Evolutionary conservation across 2,888 invertebrate species (phyloP).

Genomic region (Notodonta ziczac): DNA sequence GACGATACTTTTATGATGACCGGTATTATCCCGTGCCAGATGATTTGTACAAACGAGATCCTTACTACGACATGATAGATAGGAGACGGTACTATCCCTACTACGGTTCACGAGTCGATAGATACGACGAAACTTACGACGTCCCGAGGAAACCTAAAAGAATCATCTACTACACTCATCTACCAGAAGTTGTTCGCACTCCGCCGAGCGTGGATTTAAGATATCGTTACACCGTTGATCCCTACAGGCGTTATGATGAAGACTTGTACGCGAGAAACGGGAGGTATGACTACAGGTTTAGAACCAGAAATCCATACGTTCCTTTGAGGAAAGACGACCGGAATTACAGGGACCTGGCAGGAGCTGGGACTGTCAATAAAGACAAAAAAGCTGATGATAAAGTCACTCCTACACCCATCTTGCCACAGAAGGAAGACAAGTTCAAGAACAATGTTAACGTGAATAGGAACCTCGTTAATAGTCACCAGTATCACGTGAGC

Average conservation of each 20-base stretch:
- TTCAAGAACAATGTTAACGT: constrained; percentile 49
- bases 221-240: constrained; percentile 78
- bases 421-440: constrained; percentile 74
- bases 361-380: constrained; percentile 68
- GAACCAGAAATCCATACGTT: constrained; percentile 73
- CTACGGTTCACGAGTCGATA: constrained; percentile 65
- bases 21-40: constrained; percentile 64
- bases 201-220: constrained; percentile 84
- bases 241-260: constrained; percentile 74
- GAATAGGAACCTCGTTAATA: constrained; percentile 71
- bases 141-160: constrained; percentile 82
- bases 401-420: constrained; percentile 74
- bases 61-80: constrained; percentile 73
- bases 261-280: constrained; percentile 69
- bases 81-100: constrained; percentile 61
- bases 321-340: constrained; percentile 76
- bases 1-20: constrained; percentile 72
- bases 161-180: constrained; percentile 88
- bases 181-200: constrained; percentile 87
- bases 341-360: constrained; percentile 73
- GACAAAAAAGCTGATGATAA: constrained; percentile 77
- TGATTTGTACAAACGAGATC: constrained; percentile 73
- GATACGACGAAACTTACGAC: constrained; percentile 74
- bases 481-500: constrained; percentile 76
- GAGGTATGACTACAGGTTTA: constrained; percentile 76